Evolutionary conservation across 2,797 vertebrate species (phyloP).

Genomic region (Ataeniobius toweri): DNA sequence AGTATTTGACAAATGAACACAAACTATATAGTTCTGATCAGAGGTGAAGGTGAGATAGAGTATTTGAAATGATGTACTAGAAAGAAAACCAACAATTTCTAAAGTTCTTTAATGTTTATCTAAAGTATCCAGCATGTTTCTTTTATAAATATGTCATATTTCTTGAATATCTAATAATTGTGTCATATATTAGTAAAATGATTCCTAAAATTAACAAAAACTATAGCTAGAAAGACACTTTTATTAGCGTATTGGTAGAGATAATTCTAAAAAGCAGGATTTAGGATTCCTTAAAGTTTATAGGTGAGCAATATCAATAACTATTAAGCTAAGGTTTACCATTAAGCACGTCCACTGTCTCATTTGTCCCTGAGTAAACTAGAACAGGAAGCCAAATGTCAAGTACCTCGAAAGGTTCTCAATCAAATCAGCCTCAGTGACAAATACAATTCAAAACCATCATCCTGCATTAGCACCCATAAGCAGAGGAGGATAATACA

Average conservation of each 20-base stretch:
- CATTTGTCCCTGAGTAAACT: conserved; percentile 21
- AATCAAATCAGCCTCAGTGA: conserved; percentile 70
- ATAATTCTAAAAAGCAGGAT: neutral
- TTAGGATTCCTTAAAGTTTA: conserved; percentile 4
- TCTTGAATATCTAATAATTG: neutral
- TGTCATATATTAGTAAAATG: neutral
- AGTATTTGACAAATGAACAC: too few relatives aligned
- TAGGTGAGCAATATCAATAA: neutral
- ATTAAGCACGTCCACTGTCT: neutral
- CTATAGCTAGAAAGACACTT: neutral
- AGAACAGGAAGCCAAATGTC: conserved; percentile 58
- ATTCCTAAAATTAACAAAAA: neutral
- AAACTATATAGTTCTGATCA: too few relatives aligned
- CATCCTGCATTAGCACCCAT: conserved; percentile 70
- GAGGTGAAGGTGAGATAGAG: too few relatives aligned
- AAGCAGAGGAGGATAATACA: conserved; percentile 49
- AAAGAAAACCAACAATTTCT: too few relatives aligned
- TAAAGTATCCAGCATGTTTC: too few relatives aligned
- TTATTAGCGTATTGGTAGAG: neutral
- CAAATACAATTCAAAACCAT: conserved; percentile 73
- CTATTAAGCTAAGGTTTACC: conserved; percentile 3
- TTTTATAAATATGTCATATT: too few relatives aligned
- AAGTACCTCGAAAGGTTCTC: conserved; percentile 65
- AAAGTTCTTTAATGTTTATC: too few relatives aligned
- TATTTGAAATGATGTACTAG: too few relatives aligned